A percentile compares a stretch with the other conserved stretches of the same genome.
Evolutionary conservation across 2,797 vertebrate genomes (phyloP).

Genomic region (Bucorvus abyssinicus): DNA sequence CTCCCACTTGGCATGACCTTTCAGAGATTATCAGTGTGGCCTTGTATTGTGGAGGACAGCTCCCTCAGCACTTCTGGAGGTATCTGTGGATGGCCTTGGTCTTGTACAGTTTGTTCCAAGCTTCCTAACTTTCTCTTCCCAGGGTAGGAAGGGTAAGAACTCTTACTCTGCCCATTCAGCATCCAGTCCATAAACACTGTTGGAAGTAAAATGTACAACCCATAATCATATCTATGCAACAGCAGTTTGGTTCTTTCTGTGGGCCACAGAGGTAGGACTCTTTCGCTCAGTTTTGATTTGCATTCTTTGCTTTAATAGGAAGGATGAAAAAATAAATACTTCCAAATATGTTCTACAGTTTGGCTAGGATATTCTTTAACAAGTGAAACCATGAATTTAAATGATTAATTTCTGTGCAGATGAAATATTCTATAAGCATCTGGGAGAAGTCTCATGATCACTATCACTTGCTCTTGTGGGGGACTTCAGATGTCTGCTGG

Average conservation of each 20-base stretch:
- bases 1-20: background rate
- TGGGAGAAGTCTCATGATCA: too few species aligned
- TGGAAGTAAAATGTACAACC: background rate
- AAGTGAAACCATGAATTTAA: background rate
- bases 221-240: background rate
- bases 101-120: background rate
- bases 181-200: background rate
- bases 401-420: too few species aligned
- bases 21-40: background rate
- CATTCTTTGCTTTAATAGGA: background rate
- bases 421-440: too few species aligned
- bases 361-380: background rate
- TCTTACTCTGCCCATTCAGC: background rate
- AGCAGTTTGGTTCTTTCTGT: background rate
- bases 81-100: background rate
- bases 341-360: background rate
- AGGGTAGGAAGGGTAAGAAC: background rate
- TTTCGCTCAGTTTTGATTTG: background rate
- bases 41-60: background rate
- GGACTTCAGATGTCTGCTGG: too few species aligned
- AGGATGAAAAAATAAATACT: background rate
- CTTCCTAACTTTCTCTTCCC: background rate
- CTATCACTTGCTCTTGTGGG: too few species aligned
- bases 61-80: background rate
- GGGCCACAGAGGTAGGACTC: background rate